These are phyloP conservation scores for Drosophila picticornis DNA, from an alignment of 2,888 invertebrate species.

Conservation along the genomic window DNA sequence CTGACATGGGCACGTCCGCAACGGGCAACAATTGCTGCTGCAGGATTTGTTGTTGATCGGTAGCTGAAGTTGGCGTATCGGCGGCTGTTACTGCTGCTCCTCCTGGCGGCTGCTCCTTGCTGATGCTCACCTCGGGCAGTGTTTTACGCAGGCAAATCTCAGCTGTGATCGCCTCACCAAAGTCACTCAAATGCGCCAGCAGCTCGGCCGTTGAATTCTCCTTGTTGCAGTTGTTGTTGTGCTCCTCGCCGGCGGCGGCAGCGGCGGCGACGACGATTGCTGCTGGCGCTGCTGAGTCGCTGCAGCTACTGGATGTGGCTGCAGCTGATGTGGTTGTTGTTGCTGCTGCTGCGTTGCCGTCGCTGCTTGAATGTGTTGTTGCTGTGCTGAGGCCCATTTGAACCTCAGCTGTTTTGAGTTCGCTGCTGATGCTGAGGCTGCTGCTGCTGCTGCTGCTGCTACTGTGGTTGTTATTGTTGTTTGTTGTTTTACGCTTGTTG, in stretches of 20 bases:
- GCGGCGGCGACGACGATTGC: slow-evolving; percentile 32
- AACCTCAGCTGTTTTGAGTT: slow-evolving; percentile 56
- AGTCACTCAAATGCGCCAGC: slow-evolving; percentile 78
- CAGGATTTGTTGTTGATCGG: slow-evolving; percentile 4
- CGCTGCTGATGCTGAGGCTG: slow-evolving; percentile 20
- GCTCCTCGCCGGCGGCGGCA: slow-evolving; percentile 31
- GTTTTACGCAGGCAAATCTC: slow-evolving; percentile 83
- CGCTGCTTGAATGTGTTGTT: slow-evolving; percentile 59
- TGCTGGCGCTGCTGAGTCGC: slow-evolving; percentile 53
- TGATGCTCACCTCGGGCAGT: slow-evolving; percentile 71
- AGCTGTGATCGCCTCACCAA: slow-evolving; percentile 82
- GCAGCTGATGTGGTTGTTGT: slow-evolving; percentile 36
- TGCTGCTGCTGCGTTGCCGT: slow-evolving; percentile 57
- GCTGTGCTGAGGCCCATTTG: slow-evolving; percentile 80
- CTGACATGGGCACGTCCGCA: slow-evolving; percentile 42
- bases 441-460: slow-evolving; percentile 12
- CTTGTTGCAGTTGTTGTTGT: slow-evolving; percentile 71
- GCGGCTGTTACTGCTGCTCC: slow-evolving; percentile 3
- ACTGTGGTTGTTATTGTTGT: slow-evolving; percentile 32
- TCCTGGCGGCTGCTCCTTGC: slow-evolving; percentile 53
- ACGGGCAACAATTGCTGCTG: slow-evolving; percentile 15
- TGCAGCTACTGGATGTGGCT: slow-evolving; percentile 32
- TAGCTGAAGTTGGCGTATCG: slow-evolving; percentile 12
- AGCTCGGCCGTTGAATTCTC: slow-evolving; percentile 77
- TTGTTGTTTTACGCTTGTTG: slow-evolving; percentile 56